Conservation (phyloP, 2,113 vertebrate genomes). For the Dromiciops gliroides region DNA sequence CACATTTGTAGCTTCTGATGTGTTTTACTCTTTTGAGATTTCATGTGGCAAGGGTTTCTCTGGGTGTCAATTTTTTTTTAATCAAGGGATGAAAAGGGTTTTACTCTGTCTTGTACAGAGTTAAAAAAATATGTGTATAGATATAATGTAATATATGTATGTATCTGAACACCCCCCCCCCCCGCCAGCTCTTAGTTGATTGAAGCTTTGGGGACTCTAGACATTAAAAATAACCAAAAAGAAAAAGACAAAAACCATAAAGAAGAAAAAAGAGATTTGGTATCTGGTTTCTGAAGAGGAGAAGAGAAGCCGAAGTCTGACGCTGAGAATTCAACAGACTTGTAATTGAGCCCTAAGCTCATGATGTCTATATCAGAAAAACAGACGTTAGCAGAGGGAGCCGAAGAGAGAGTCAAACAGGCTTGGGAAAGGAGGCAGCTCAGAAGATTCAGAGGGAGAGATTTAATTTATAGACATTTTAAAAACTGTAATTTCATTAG, state of each 20-base stretch:
- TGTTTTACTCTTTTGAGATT: slow-evolving; percentile 52
- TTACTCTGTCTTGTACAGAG: slow-evolving; percentile 27
- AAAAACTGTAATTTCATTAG: slow-evolving; percentile 75
- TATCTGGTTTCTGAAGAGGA: slow-evolving; percentile 77
- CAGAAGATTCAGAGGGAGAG: slow-evolving; percentile 64
- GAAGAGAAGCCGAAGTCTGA: slow-evolving; percentile 79
- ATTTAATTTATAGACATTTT: slow-evolving; percentile 83
- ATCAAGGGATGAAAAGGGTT: slow-evolving; percentile 14
- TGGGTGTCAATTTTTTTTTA: slow-evolving; percentile 30
- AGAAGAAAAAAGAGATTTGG: slow-evolving; percentile 74
- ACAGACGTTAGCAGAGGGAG: slow-evolving; percentile 77
- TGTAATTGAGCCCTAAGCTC: slow-evolving; percentile 85
- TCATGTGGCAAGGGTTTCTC: slow-evolving; percentile 47
- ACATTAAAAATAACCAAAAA: slow-evolving; percentile 50
- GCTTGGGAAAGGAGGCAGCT: slow-evolving; percentile 74
- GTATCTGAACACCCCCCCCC: background rate
- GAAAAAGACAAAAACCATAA: background rate
- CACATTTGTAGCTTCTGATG: background rate
- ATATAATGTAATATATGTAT: background rate
- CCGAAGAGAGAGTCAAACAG: slow-evolving; percentile 76
- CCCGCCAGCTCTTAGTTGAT: background rate
- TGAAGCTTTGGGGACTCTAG: slow-evolving; percentile 54
- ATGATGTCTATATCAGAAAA: slow-evolving; percentile 87
- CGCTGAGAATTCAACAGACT: slow-evolving; percentile 78
- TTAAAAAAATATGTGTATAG: background rate